Conservation (phyloP, 1,140 invertebrate species). For the Triops cancriformis region DNA sequence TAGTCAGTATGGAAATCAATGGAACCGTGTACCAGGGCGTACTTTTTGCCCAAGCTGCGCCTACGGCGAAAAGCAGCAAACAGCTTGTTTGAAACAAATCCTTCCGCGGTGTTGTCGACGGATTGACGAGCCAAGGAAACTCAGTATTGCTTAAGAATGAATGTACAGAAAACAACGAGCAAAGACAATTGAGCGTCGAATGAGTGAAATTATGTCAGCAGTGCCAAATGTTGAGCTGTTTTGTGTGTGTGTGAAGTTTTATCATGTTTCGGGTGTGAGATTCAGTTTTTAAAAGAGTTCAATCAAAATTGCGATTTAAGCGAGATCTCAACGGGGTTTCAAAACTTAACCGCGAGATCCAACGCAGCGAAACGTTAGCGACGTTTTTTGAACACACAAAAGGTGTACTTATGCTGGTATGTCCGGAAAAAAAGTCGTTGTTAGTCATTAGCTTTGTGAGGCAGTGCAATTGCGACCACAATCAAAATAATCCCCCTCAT, state of each 20-base stretch:
- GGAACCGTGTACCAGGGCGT: constrained; percentile 83
- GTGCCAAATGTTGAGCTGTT: background rate
- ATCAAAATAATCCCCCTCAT: constrained; percentile 6
- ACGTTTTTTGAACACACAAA: background rate
- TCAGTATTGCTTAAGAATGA: background rate
- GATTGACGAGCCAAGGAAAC: background rate
- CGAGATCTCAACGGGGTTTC: background rate
- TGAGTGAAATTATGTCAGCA: background rate
- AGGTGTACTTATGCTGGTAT: background rate
- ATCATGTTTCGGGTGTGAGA: background rate
- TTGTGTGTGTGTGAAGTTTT: background rate
- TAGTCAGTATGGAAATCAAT: constrained; percentile 94
- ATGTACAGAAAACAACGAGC: background rate
- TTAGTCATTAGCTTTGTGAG: constrained; percentile 14
- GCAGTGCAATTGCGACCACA: constrained; percentile 12
- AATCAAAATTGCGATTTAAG: constrained; percentile 1
- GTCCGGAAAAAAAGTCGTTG: background rate
- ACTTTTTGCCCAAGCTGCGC: constrained; percentile 58
- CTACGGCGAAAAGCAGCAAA: constrained; percentile 17
- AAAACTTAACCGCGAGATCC: background rate
- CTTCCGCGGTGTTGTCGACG: background rate
- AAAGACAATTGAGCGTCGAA: background rate
- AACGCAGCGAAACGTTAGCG: background rate
- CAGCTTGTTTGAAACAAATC: background rate
- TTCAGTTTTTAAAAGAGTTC: background rate